A percentile compares a stretch with the other conserved stretches of the same genome.
Evolutionary conservation across 2,113 vertebrate species (phyloP).

Genomic region (Mesembrinibis cayennensis): DNA sequence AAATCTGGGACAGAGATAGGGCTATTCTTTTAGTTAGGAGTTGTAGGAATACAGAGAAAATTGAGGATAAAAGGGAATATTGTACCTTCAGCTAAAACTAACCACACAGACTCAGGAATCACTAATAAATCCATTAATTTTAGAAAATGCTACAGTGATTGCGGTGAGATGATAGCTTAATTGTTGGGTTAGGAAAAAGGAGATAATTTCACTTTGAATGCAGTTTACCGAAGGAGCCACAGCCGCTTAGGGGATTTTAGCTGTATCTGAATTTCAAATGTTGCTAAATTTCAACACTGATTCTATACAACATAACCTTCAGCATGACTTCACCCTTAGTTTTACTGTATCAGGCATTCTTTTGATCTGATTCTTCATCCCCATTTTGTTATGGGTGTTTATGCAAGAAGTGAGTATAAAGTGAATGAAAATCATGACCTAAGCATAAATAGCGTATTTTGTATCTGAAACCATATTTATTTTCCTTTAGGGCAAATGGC

Average conservation of each 20-base stretch:
- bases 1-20: neutral
- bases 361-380: neutral
- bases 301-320: neutral
- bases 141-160: neutral
- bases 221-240: neutral
- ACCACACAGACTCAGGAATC: neutral
- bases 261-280: slow-evolving; percentile 8
- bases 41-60: neutral
- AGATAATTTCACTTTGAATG: slow-evolving; percentile 24
- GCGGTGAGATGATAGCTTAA: neutral
- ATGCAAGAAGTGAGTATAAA: neutral
- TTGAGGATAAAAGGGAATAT: neutral
- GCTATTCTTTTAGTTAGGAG: neutral
- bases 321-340: neutral
- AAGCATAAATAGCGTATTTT: neutral
- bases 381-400: neutral
- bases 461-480: neutral
- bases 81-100: neutral
- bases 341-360: neutral
- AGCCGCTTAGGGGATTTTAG: neutral
- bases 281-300: neutral
- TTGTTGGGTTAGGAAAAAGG: neutral
- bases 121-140: slow-evolving; percentile 5
- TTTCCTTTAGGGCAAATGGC: neutral
- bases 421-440: neutral